Evolutionary conservation across 2,797 vertebrate genomes (phyloP), one percentile per base, ranked within the genome.

Genomic region (Lithobates pipiens): DNA sequence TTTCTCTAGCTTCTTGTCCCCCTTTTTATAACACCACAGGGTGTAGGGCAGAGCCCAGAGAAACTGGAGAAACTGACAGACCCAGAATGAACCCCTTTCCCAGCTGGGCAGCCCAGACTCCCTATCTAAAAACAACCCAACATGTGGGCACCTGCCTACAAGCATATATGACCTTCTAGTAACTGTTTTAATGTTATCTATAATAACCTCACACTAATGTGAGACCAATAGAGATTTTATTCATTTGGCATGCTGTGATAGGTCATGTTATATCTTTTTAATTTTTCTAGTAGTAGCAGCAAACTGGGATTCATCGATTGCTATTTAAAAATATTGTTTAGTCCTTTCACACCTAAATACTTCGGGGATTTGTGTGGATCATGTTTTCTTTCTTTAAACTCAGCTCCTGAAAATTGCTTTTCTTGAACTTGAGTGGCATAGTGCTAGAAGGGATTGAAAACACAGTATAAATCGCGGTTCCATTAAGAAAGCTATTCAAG

Each of bases 351-450:
- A 73, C 13, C 10, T 67, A 72, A 73, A 67, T 27, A 63, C 44
- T 57, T 32, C 29, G 18, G 46, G 74, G n/a, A 83, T 68, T 32
- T 32, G 10, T 21, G 27, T 34, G 21, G 42, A 27, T n/a, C 42
- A 57, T 82, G 25, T 44, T 74, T 42, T 71, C 10, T 18, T 57
- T 32, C 39, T 32, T 69, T 29, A 71, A 57, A 80, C 18, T 74
- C 21, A 44, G 39, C 16, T 75, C 18, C 36, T 42, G 54, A 36
- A 29, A 57, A 83, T 76, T 76, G 73, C 27, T 70, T 83, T 76
- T 42, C 29, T 50, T 83, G 36, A 83, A 68, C 34, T 46, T 46
- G 27, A n/a, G 36, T 69, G 44, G 25, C 74, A 76, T 27, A 46
- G 25, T n/a, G 29, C 63, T 83, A 25, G 73, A 23, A 69, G 54